These are phyloP conservation scores for Charadrius vociferus DNA, from an alignment of 2,113 vertebrate species.

Conservation along the genomic window DNA sequence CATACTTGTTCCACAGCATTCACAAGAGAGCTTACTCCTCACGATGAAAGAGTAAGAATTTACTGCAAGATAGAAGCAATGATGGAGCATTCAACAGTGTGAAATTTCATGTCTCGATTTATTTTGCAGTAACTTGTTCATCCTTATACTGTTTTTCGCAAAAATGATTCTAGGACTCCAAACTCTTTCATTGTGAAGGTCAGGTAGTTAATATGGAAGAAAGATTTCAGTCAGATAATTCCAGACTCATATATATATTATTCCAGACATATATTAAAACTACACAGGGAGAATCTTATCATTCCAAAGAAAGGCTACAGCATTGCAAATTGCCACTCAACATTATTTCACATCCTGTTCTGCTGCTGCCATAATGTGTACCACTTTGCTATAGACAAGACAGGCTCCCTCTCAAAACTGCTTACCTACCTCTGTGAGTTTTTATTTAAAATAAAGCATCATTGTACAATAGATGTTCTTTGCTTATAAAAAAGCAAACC, in stretches of 20 bases:
- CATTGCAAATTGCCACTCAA: neutral
- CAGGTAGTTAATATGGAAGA: neutral
- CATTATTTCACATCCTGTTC: neutral
- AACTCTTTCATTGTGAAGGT: neutral
- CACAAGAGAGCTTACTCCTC: neutral
- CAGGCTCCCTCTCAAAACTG: neutral
- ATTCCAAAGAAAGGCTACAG: neutral
- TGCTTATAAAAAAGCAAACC: neutral
- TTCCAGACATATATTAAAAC: neutral
- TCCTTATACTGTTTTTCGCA: neutral
- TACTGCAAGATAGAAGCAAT: neutral
- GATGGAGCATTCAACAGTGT: neutral
- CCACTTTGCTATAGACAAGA: neutral
- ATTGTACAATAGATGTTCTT: neutral
- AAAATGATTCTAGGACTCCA: neutral
- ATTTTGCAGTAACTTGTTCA: neutral
- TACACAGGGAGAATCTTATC: neutral
- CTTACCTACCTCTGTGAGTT: neutral
- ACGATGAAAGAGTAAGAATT: neutral
- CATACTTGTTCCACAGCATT: neutral
- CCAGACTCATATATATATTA: neutral
- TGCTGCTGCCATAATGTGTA: neutral
- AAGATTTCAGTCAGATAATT: neutral
- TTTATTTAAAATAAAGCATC: neutral
- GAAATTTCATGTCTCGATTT: neutral